Evolutionary conservation across 2,888 invertebrate species (phyloP), one percentile per base, ranked within the genome.

Genomic region (Adineta ricciae): DNA sequence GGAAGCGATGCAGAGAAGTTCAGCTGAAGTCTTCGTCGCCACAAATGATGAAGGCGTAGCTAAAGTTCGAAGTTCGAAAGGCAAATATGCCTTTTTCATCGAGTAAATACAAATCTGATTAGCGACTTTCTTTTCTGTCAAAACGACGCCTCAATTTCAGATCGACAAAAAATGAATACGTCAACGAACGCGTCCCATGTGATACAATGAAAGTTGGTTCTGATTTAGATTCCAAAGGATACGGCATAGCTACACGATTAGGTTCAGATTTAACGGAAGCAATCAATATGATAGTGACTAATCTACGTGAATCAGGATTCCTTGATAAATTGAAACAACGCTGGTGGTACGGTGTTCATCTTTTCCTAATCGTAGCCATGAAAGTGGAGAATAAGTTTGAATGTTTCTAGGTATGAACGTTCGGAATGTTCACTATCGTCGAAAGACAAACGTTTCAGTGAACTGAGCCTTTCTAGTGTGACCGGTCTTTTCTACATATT

Each of bases 401-500:
- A n/a, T n/a, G 5, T 46, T 64, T 56, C 0, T 56, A 78, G 78
- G 78, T 78, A n/a, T 41, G 78, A 78, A 41, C 38, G 78, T n/a
- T 78, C 78, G 5, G n/a, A 78, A 41, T 78, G 78, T 78, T 41
- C 41, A 41, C 24, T 24, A 78, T 9, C n/a, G 24, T 2, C 78
- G 41, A 78, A 78, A 78, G 78, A 78, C 41, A 78, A 78, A 38
- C 78, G 78, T 21, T 84, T 84, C 19, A 86, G 83, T 41, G 49
- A 72, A 89, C 92, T 99, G 89, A 96, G 97, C 54, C 92, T 99
- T 87, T 95, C 95, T 90, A 97, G 98, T 92, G 96, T 99, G 73
- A 97, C 98, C n/a, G 98, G 99, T 73, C 95, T 98, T 89, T 99
- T 99, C 92, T 99, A 98, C 92, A 97, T 99, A 89, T 93, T 99